Conservation (phyloP, 2,888 invertebrate genomes). For the Meteorus cinctellus region DNA sequence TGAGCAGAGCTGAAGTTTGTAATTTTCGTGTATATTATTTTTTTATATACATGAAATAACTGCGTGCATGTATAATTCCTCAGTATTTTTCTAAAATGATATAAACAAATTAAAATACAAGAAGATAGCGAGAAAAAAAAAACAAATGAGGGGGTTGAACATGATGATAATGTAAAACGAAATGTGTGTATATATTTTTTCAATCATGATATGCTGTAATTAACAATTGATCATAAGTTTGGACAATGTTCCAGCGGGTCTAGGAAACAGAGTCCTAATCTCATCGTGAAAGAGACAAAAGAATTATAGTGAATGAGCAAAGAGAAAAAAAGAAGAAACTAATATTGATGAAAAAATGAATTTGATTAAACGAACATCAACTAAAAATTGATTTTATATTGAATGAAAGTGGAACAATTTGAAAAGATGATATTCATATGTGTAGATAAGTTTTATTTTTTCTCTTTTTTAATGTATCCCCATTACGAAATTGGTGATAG, state of each 20-base stretch:
- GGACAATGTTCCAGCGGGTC: conserved; percentile 59
- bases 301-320: background rate
- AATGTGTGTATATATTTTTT: conserved; percentile 35
- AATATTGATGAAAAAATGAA: background rate
- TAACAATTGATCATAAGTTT: conserved; percentile 36
- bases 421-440: background rate
- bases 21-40: background rate
- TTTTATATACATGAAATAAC: background rate
- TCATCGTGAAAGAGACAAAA: conserved; percentile 22
- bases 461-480: conserved; percentile 5
- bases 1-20: background rate
- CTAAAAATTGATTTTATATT: background rate
- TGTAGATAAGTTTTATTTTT: conserved; percentile 10
- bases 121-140: background rate
- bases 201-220: conserved; percentile 29
- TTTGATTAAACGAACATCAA: background rate
- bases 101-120: background rate
- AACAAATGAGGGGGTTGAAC: background rate
- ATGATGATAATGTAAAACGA: conserved; percentile 29
- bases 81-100: conserved; percentile 31
- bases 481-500: background rate
- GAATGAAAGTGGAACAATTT: conserved; percentile 18
- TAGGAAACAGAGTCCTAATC: conserved; percentile 49
- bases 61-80: background rate
- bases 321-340: too few relatives aligned